A percentile compares a stretch with the other conserved stretches of the same genome.
Evolutionary conservation across 2,888 invertebrate species (phyloP).

Genomic region (Sminthurides aquaticus): DNA sequence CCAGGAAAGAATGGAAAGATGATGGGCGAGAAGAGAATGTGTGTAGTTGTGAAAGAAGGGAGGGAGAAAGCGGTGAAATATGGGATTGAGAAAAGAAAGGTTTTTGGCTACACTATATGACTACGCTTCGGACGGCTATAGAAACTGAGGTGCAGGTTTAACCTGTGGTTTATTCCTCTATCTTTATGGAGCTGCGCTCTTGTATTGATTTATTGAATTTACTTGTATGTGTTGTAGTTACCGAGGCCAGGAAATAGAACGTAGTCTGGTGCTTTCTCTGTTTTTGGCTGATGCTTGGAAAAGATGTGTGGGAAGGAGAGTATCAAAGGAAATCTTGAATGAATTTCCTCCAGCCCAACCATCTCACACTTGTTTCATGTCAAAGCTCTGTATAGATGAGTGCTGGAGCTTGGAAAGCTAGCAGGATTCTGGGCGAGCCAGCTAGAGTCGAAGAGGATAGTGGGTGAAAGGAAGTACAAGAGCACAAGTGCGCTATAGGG

Average conservation of each 20-base stretch:
- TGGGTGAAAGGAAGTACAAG: too few relatives aligned
- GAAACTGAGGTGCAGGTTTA: neutral
- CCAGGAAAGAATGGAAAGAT: too few relatives aligned
- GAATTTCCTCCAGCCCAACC: neutral
- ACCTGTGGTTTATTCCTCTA: neutral
- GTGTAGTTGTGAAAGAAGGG: too few relatives aligned
- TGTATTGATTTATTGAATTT: conserved; percentile 21
- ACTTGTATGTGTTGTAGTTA: neutral
- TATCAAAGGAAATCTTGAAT: neutral
- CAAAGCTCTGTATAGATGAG: neutral
- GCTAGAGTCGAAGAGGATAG: too few relatives aligned
- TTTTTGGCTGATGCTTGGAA: neutral
- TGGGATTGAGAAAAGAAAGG: neutral
- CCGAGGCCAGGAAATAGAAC: too few relatives aligned
- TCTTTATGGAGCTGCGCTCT: conserved; percentile 15
- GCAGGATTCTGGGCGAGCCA: too few relatives aligned
- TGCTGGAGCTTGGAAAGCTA: too few relatives aligned
- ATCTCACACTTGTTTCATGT: neutral
- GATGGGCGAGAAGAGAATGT: too few relatives aligned
- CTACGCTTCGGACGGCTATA: too few relatives aligned
- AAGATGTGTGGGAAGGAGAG: neutral
- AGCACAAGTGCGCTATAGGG: too few relatives aligned
- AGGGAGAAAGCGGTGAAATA: too few relatives aligned
- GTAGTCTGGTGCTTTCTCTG: neutral
- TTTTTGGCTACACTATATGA: too few relatives aligned